Evolutionary conservation across 1,140 invertebrate genomes (phyloP).

Genomic region (Nephotettix cincticeps): DNA sequence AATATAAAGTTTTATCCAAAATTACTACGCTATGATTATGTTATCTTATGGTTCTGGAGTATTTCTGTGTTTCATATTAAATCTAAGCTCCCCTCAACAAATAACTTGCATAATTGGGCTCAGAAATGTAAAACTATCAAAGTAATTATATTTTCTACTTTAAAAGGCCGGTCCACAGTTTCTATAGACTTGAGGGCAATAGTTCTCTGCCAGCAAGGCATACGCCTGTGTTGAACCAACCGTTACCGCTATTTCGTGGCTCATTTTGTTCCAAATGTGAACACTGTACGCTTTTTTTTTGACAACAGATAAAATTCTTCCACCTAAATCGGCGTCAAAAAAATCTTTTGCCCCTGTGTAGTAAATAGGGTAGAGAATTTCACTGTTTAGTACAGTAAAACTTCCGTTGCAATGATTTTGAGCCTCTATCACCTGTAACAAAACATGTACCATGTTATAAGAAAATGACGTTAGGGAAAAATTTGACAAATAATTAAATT

Average conservation of each 20-base stretch:
- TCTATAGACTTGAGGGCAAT: background rate
- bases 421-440: background rate
- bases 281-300: background rate
- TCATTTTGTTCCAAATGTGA: slow-evolving; percentile 2
- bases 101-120: too few species aligned
- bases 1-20: too few species aligned
- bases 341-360: background rate
- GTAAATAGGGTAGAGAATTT: background rate
- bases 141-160: too few species aligned
- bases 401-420: background rate
- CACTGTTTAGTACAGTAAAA: background rate
- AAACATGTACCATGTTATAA: too few species aligned
- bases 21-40: too few species aligned
- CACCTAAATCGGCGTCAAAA: background rate
- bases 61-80: too few species aligned
- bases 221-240: background rate
- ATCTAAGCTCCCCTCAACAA: too few species aligned
- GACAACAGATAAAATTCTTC: background rate
- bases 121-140: too few species aligned
- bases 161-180: background rate
- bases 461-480: too few species aligned
- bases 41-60: too few species aligned
- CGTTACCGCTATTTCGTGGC: background rate
- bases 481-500: too few species aligned
- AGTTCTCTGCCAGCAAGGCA: background rate